Evolutionary conservation across 2,888 invertebrate species (phyloP).

Genomic region (Chloromyia formosa): DNA sequence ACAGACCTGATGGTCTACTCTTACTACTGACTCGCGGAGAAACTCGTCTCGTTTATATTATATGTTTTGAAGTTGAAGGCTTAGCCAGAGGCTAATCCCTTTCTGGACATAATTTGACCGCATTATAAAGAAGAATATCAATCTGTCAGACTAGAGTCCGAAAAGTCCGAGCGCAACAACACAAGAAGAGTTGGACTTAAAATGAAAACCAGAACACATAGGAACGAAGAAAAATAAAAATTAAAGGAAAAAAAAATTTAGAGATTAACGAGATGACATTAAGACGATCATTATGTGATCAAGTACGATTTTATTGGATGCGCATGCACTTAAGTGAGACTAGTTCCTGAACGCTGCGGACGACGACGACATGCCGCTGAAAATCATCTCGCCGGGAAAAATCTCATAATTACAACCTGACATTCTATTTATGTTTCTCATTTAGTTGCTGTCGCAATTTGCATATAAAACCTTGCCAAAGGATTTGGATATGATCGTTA

Average conservation of each 20-base stretch:
- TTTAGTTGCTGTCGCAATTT: conserved; percentile 19
- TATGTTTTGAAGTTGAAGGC: conserved; percentile 6
- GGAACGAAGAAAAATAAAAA: no score
- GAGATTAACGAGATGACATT: conserved; percentile 43
- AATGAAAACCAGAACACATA: conserved; percentile 26
- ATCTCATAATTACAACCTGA: conserved; percentile 34
- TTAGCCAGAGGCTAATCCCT: conserved; percentile 41
- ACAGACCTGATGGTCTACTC: no score
- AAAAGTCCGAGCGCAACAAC: background rate
- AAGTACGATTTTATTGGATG: conserved; percentile 34
- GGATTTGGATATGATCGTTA: no score
- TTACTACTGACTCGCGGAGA: background rate
- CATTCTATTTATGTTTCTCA: conserved; percentile 36
- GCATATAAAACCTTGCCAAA: no score
- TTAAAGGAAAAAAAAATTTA: conserved; percentile 32
- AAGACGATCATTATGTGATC: conserved; percentile 43
- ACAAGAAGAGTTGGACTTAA: conserved; percentile 1
- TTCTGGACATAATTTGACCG: conserved; percentile 44
- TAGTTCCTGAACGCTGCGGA: no score
- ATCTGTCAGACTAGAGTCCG: conserved; percentile 39
- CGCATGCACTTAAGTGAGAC: conserved; percentile 7
- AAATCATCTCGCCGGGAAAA: conserved; percentile 24
- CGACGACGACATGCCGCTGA: conserved; percentile 16
- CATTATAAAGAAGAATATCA: conserved; percentile 43
- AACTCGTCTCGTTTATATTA: conserved; percentile 1